Conservation (phyloP, 1,140 invertebrate genomes). For the Hestina assimilis region DNA sequence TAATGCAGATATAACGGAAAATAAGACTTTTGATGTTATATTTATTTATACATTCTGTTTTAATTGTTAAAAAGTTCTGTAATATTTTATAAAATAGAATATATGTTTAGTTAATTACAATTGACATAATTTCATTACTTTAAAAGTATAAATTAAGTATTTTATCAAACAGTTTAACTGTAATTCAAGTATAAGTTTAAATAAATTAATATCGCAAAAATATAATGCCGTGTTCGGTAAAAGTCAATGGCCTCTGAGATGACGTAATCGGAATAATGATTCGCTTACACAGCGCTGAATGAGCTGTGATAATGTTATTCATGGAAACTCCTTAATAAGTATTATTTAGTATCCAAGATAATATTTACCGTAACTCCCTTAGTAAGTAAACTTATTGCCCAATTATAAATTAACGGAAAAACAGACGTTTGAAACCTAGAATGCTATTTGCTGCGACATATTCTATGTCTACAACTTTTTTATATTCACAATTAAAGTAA, state of each 20-base stretch:
- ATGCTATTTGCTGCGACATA: too few relatives aligned
- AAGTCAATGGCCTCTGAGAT: slow-evolving; percentile 28
- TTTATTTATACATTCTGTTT: neutral
- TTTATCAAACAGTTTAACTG: neutral
- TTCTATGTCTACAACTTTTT: too few relatives aligned
- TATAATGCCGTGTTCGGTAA: slow-evolving; percentile 18
- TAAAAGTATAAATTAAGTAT: too few relatives aligned
- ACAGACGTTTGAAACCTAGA: too few relatives aligned
- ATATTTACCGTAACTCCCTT: slow-evolving; percentile 3
- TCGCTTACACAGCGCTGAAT: slow-evolving; percentile 23
- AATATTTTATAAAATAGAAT: neutral
- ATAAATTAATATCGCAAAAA: slow-evolving; percentile 7
- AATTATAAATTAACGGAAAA: neutral
- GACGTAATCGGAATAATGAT: slow-evolving; percentile 35
- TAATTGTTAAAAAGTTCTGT: neutral
- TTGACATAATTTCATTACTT: too few relatives aligned
- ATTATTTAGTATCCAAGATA: slow-evolving; percentile 10
- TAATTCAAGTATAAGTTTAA: neutral
- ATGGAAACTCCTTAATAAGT: slow-evolving; percentile 23
- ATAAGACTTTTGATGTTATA: neutral
- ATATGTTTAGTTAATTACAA: neutral
- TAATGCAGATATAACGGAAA: slow-evolving; percentile 1
- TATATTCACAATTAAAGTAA: too few relatives aligned
- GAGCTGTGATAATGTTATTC: slow-evolving; percentile 22
- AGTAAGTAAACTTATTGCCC: neutral